Conservation (phyloP, 2,888 invertebrate species). For the Nemoura dubitans region DNA sequence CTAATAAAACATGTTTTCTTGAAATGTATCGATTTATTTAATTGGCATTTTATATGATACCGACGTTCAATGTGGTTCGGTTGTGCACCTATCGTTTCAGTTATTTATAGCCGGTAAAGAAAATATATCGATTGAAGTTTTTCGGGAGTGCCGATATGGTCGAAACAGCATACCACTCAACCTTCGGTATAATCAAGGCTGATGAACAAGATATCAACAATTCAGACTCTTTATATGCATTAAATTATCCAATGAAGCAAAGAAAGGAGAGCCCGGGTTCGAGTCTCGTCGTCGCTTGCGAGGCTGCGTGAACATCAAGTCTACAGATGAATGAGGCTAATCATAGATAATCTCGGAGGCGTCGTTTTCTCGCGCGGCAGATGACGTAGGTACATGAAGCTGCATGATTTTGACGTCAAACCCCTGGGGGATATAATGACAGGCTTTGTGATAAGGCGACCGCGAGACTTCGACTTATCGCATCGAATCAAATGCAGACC, state of each 20-base stretch:
- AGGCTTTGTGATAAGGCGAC: neutral
- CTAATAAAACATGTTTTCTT: neutral
- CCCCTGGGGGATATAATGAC: neutral
- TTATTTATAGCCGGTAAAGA: neutral
- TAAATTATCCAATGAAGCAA: neutral
- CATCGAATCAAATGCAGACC: neutral
- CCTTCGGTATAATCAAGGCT: neutral
- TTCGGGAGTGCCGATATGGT: neutral
- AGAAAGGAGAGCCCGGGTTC: neutral
- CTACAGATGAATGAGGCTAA: neutral
- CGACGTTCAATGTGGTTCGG: neutral
- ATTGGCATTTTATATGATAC: neutral
- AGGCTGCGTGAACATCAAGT: neutral
- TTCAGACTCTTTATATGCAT: neutral
- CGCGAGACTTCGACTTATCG: neutral
- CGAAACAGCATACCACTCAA: neutral
- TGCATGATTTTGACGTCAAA: neutral
- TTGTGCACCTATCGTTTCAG: neutral
- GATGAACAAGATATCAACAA: neutral
- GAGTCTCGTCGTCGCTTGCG: neutral
- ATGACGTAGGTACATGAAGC: neutral
- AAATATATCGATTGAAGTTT: neutral
- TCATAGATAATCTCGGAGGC: neutral
- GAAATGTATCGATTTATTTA: constrained; percentile 12
- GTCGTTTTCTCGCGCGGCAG: neutral